A percentile compares a stretch with the other conserved stretches of the same genome.
phyloP scores from a whole-genome alignment of 2,113 vertebrate species.

The Gadus macrocephalus region DNA sequence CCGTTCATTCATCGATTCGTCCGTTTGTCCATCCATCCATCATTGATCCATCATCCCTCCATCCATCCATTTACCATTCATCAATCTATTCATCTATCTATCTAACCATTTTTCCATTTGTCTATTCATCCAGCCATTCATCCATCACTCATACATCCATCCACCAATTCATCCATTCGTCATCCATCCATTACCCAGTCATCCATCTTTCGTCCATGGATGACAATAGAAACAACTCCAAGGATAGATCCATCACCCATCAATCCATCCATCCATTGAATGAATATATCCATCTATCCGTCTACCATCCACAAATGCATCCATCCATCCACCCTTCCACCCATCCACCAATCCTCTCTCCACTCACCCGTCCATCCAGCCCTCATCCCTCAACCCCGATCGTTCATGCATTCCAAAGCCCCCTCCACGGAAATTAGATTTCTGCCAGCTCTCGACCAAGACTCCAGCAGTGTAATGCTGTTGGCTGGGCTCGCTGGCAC shows the following conservation, averaged over 20 bases:
- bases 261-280: neutral
- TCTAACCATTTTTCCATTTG: no score
- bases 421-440: neutral
- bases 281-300: no score
- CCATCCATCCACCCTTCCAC: no score
- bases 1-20: no score
- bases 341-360: neutral
- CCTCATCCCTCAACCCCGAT: neutral
- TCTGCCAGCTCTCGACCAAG: slow-evolving; percentile 27
- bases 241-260: neutral
- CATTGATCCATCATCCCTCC: no score
- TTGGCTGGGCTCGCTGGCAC: slow-evolving; percentile 23
- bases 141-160: no score
- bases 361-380: neutral
- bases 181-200: neutral
- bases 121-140: no score
- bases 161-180: no score
- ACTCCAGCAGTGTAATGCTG: slow-evolving; percentile 23
- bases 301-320: neutral
- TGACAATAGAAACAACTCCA: neutral
- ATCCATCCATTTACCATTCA: no score
- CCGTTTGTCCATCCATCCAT: no score
- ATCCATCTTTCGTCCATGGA: neutral
- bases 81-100: no score
- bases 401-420: neutral